phyloP scores from a whole-genome alignment of 2,888 invertebrate genomes.

The Chouioia cunea region DNA sequence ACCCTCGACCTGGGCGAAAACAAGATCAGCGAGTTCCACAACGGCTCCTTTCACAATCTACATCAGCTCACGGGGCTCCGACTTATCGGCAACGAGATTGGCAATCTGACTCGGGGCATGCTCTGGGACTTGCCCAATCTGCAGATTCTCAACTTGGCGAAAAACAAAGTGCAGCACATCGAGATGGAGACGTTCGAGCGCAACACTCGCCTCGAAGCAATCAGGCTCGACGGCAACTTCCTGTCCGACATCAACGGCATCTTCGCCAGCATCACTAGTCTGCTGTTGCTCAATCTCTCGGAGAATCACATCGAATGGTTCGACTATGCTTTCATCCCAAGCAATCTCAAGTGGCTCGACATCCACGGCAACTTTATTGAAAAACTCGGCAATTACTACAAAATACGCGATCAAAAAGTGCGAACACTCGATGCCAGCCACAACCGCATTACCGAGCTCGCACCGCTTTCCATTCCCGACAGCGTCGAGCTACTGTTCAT shows the following conservation, averaged over 20 bases:
- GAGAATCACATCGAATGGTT: slow-evolving; percentile 94
- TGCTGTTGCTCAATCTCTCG: slow-evolving; percentile 89
- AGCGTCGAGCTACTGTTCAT: slow-evolving; percentile 90
- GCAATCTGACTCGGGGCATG: slow-evolving; percentile 87
- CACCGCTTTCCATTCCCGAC: slow-evolving; percentile 87
- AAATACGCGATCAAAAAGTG: slow-evolving; percentile 76
- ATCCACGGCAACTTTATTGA: slow-evolving; percentile 92
- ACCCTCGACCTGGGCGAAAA: slow-evolving; percentile 94
- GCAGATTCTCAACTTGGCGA: slow-evolving; percentile 88
- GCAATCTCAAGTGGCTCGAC: slow-evolving; percentile 90
- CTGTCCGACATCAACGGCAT: slow-evolving; percentile 91
- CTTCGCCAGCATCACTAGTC: slow-evolving; percentile 85
- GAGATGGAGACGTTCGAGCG: slow-evolving; percentile 87
- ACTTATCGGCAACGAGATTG: slow-evolving; percentile 90
- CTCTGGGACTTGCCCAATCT: slow-evolving; percentile 87
- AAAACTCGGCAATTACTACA: slow-evolving; percentile 88
- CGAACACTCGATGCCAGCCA: slow-evolving; percentile 91
- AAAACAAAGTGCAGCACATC: slow-evolving; percentile 89
- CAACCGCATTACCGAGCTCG: slow-evolving; percentile 86
- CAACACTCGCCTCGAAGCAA: slow-evolving; percentile 86
- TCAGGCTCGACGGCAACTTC: slow-evolving; percentile 89
- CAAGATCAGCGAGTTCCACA: slow-evolving; percentile 84
- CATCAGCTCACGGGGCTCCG: slow-evolving; percentile 89
- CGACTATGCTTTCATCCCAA: slow-evolving; percentile 92
- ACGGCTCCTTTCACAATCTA: slow-evolving; percentile 87